phyloP scores from a whole-genome alignment of 1,140 invertebrate genomes.

The Eupeodes corollae region DNA sequence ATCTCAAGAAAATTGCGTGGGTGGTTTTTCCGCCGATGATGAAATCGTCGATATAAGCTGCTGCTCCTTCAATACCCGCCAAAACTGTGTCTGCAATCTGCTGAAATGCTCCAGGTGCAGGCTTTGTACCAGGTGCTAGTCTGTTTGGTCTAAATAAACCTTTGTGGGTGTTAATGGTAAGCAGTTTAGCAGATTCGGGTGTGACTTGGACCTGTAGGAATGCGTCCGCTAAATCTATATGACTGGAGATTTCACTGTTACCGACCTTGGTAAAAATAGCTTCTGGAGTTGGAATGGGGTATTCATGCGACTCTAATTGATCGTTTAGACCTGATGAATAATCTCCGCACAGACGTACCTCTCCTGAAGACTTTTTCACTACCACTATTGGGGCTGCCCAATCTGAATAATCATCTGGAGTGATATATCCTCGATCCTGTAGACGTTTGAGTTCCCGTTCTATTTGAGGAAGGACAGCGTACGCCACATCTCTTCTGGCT shows the following conservation, averaged over 20 bases:
- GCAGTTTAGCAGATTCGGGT: slow-evolving; percentile 1
- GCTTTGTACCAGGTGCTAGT: not conserved
- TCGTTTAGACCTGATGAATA: slow-evolving; percentile 6
- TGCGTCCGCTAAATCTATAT: slow-evolving; percentile 2
- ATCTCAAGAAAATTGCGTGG: no score
- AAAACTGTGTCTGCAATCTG: no score
- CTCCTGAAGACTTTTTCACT: slow-evolving; percentile 23
- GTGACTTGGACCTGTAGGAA: slow-evolving; percentile 2
- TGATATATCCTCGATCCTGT: slow-evolving; percentile 1
- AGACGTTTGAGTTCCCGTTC: slow-evolving; percentile 3
- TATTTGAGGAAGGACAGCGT: no score
- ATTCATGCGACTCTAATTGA: slow-evolving; percentile 4
- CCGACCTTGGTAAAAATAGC: slow-evolving; percentile 4
- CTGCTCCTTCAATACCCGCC: no score
- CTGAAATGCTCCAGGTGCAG: slow-evolving; percentile 10
- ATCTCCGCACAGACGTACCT: slow-evolving; percentile 24
- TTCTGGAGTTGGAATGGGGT: slow-evolving; percentile 7
- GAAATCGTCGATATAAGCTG: no score
- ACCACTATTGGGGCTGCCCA: slow-evolving; percentile 37
- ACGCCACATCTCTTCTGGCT: no score
- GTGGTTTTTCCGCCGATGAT: no score
- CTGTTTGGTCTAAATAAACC: slow-evolving; percentile 5
- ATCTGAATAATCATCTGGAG: slow-evolving; percentile 19
- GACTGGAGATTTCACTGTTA: not conserved
- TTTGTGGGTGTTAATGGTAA: slow-evolving; percentile 6